Conservation (phyloP, 2,797 vertebrate genomes). For the Poecilia picta region DNA sequence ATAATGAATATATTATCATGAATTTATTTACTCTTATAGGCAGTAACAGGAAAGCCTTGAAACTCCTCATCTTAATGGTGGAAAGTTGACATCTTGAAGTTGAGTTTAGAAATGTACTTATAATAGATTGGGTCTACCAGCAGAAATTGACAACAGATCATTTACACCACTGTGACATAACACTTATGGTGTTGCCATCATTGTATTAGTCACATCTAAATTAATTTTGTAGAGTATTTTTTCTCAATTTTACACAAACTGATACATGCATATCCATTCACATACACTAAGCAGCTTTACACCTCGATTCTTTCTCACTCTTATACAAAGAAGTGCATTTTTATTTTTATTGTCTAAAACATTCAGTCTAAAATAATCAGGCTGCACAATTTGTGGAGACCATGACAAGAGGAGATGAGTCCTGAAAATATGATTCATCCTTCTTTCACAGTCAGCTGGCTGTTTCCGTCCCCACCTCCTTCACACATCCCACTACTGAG, state of each 20-base stretch:
- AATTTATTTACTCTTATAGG: not conserved
- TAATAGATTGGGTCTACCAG: not conserved
- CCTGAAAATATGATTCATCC: constrained; percentile 65
- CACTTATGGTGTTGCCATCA: not conserved
- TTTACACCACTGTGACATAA: too few relatives aligned
- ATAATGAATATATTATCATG: too few relatives aligned
- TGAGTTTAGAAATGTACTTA: not conserved
- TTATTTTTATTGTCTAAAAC: constrained; percentile 11
- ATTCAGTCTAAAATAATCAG: constrained; percentile 30
- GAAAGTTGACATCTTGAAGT: not conserved
- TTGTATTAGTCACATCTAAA: not conserved
- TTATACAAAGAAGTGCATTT: not conserved
- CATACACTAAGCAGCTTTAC: not conserved
- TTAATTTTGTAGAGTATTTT: not conserved
- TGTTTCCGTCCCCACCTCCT: constrained; percentile 65
- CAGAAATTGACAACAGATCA: not conserved
- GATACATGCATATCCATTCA: not conserved
- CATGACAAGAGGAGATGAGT: constrained; percentile 50
- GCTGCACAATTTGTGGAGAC: constrained; percentile 35
- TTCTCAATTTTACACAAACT: not conserved
- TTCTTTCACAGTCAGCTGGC: constrained; percentile 68
- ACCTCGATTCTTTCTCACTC: not conserved
- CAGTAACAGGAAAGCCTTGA: not conserved
- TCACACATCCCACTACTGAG: constrained; percentile 76
- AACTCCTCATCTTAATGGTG: not conserved